phyloP scores from a whole-genome alignment of 2,113 vertebrate genomes.

The Baryphthengus martii region DNA sequence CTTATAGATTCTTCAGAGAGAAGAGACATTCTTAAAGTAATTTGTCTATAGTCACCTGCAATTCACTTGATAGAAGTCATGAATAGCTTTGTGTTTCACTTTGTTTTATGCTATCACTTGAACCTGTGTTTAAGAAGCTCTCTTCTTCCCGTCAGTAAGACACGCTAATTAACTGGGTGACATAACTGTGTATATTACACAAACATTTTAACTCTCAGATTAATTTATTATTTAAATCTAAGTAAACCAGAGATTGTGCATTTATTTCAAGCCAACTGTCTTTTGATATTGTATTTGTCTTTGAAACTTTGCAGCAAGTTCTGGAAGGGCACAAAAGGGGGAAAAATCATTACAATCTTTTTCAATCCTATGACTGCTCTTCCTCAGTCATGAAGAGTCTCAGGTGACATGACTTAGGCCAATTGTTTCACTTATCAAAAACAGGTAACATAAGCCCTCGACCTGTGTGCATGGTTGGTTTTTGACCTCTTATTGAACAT shows the following conservation, averaged over 20 bases:
- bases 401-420: conserved; percentile 51
- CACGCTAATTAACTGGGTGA: not conserved
- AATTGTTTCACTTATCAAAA: conserved; percentile 67
- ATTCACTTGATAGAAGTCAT: not conserved
- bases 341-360: conserved; percentile 45
- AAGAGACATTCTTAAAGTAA: not conserved
- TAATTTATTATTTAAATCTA: not conserved
- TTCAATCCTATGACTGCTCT: conserved; percentile 12
- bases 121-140: not conserved
- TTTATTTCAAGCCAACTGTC: conserved; percentile 6
- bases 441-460: conserved; percentile 53
- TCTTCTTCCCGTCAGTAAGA: not conserved
- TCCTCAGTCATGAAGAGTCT: conserved; percentile 29
- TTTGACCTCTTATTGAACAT: conserved; percentile 58
- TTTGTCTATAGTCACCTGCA: not conserved
- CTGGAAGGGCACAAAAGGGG: not conserved
- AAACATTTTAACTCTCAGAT: not conserved
- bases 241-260: conserved; percentile 1
- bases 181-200: not conserved
- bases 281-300: conserved; percentile 32
- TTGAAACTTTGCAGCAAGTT: conserved; percentile 40
- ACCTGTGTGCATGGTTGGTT: conserved; percentile 34
- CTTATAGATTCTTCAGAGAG: not conserved
- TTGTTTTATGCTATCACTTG: not conserved
- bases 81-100: not conserved